Evolutionary conservation across 2,113 vertebrate species (phyloP), one percentile per base, ranked within the genome.

Genomic region (Halichoeres trimaculatus): DNA sequence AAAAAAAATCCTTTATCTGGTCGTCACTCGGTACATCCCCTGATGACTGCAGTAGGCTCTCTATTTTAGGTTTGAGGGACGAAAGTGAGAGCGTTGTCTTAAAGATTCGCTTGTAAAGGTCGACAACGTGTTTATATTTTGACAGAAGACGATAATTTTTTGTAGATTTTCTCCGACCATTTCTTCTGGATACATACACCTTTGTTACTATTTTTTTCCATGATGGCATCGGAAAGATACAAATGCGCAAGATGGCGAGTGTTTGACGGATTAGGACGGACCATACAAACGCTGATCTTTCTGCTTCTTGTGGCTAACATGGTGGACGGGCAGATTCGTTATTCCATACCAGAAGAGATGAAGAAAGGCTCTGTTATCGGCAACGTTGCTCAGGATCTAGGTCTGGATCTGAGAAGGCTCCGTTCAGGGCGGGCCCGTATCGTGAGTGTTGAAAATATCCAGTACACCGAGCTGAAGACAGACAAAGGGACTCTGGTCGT

Each of bases 311-410:
- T 14, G 0, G 5, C 43, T 7, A 30, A 53, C n/a, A 52, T 70
- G 36, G 85, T 66, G 2, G 45, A 52, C 50, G 87, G 92, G 38
- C 93, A 92, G 2, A 87, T 95, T 71, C 90, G 92, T 17, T 95
- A 96, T 84, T 93, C 94, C 2, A 85, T 95, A 41, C 92, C 90
- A 0, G 95, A 96, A 79, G 94, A 95, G 81, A 88, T 94, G 87
- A 85, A 88, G 67, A 87, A 92, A 51, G 88, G 85, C 12, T 89
- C 87, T 0, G 19, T 85, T 0, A 85, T 96, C 23, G 94, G 94
- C 13, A 93, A 93, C 47, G 88, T 96, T 2, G 94, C 93, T 1
- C 89, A 91, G 3, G 95, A 96, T 63, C 83, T 96, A 2, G 94
- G 91, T 40, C 81, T 96, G 71, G 89, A 93, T 63, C 56, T 89